Evolutionary conservation across 2,797 vertebrate species (phyloP).

Genomic region (Chelonia mydas): DNA sequence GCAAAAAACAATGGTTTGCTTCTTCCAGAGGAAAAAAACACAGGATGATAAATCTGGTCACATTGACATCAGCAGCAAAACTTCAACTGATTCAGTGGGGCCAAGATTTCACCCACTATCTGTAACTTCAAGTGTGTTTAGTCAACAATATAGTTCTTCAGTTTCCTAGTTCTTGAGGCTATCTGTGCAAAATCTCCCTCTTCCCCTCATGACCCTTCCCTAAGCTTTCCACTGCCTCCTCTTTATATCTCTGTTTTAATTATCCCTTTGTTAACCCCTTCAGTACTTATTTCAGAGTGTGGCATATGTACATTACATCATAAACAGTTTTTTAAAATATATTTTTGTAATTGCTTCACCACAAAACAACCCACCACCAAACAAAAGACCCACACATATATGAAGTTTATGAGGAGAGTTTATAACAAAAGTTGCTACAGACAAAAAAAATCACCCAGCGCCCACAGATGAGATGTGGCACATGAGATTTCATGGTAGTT

Average conservation of each 20-base stretch:
- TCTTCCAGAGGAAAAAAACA: too few relatives aligned
- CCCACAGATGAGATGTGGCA: not conserved
- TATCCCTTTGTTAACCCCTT: not conserved
- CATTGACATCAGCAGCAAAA: not conserved
- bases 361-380: not conserved
- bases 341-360: not conserved
- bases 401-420: not conserved
- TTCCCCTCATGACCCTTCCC: not conserved
- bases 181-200: not conserved
- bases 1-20: not conserved
- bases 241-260: not conserved
- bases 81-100: not conserved
- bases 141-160: not conserved
- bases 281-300: not conserved
- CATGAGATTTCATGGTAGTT: not conserved
- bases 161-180: not conserved
- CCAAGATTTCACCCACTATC: not conserved
- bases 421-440: not conserved
- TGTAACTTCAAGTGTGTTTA: not conserved
- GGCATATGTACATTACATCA: not conserved
- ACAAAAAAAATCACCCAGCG: not conserved
- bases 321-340: not conserved
- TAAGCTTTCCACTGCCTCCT: not conserved
- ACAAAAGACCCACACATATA: not conserved
- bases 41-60: too few relatives aligned